A percentile compares a stretch with the other conserved stretches of the same genome.
Evolutionary conservation across 92 coral and sea anemone genomes (phyloP).

Genomic region (Epizoanthus ramosus): DNA sequence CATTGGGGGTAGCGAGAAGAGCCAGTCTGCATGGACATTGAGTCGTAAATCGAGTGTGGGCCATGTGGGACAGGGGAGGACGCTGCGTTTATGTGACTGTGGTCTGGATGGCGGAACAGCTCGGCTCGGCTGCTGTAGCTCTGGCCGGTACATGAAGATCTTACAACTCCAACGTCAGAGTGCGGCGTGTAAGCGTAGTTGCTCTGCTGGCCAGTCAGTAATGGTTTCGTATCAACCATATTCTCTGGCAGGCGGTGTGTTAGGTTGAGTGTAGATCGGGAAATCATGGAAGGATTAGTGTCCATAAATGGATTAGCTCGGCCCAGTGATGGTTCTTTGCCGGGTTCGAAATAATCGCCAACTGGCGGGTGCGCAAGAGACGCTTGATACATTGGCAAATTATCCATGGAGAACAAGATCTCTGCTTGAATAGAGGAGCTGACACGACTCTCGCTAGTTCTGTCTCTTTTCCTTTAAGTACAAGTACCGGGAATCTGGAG

Average conservation of each 20-base stretch:
- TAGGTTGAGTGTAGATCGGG: slow-evolving; percentile 74
- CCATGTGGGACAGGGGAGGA: slow-evolving; percentile 71
- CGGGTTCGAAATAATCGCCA: slow-evolving; percentile 75
- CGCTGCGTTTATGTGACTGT: slow-evolving; percentile 52
- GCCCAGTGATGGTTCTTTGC: slow-evolving; percentile 72
- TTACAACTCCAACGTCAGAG: slow-evolving; percentile 61
- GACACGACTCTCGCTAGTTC: neutral
- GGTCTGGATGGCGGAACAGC: slow-evolving; percentile 62
- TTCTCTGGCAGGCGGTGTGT: slow-evolving; percentile 80
- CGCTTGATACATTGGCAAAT: slow-evolving; percentile 58
- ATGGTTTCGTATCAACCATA: slow-evolving; percentile 71
- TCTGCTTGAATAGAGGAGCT: slow-evolving; percentile 47
- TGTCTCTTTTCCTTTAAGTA: slow-evolving; percentile 44
- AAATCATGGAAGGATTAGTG: slow-evolving; percentile 70
- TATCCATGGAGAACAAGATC: slow-evolving; percentile 62
- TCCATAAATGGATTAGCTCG: slow-evolving; percentile 73
- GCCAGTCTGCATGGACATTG: slow-evolving; percentile 59
- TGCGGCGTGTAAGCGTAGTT: slow-evolving; percentile 72
- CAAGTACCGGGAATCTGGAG: slow-evolving; percentile 46
- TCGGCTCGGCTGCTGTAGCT: slow-evolving; percentile 57
- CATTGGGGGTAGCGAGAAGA: slow-evolving; percentile 74
- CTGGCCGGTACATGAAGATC: slow-evolving; percentile 69
- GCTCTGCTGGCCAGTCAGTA: slow-evolving; percentile 63
- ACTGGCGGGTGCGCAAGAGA: slow-evolving; percentile 68
- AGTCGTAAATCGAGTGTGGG: slow-evolving; percentile 71